These are phyloP conservation scores for Labeo catla DNA, from an alignment of 2,113 vertebrate species.

Conservation along the genomic window DNA sequence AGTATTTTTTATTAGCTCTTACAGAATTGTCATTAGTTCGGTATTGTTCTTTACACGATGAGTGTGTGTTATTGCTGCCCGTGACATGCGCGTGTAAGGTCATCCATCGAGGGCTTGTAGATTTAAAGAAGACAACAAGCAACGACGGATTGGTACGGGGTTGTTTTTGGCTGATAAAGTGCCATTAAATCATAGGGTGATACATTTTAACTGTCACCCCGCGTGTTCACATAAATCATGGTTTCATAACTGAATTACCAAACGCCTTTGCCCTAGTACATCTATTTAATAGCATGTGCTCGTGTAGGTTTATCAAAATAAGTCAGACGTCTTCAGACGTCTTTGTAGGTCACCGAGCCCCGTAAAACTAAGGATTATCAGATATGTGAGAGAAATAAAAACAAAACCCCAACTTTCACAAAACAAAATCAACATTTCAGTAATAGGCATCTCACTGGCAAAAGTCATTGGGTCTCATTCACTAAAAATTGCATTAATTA, in stretches of 20 bases:
- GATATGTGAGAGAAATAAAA: conserved; percentile 34
- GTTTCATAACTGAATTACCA: conserved; percentile 65
- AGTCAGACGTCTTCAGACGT: conserved; percentile 23
- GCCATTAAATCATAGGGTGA: conserved; percentile 52
- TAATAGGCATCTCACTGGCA: not conserved
- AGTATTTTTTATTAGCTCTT: conserved; percentile 61
- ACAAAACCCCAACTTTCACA: conserved; percentile 20
- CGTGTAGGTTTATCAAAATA: conserved; percentile 57
- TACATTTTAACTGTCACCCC: conserved; percentile 55
- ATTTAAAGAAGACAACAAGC: conserved; percentile 54
- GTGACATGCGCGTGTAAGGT: conserved; percentile 48
- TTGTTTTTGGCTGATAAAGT: conserved; percentile 65
- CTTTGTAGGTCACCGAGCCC: conserved; percentile 56
- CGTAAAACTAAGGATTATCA: conserved; percentile 41
- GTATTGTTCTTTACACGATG: conserved; percentile 52
- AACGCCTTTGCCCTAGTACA: conserved; percentile 52
- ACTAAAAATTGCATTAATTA: not conserved
- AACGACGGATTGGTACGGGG: conserved; percentile 33
- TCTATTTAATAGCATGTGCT: conserved; percentile 54
- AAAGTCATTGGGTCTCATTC: not conserved
- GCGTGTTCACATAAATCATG: conserved; percentile 66
- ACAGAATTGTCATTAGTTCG: conserved; percentile 57
- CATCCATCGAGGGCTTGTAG: conserved; percentile 54
- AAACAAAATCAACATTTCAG: not conserved
- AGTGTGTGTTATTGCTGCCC: conserved; percentile 50